Percentiles rank a stretch among this genome's conserved stretches.
phyloP scores from a whole-genome alignment of 2,888 invertebrate genomes.

The Hesperia comma region DNA sequence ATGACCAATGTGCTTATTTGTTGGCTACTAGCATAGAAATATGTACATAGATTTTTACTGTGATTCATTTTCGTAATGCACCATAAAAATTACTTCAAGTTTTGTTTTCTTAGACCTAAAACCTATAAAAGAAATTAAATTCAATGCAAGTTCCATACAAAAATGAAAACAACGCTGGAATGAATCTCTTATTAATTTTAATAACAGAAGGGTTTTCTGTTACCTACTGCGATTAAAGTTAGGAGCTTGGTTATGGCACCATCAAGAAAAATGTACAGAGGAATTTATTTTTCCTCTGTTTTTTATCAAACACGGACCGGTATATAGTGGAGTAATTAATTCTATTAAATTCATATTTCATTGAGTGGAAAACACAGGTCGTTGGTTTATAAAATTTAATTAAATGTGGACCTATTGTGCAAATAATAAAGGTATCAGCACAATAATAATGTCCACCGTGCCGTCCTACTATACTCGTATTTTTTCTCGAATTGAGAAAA shows the following conservation, averaged over 20 bases:
- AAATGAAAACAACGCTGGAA: not conserved
- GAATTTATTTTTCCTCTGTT: constrained; percentile 1
- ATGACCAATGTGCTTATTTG: no score
- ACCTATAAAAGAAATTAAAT: not conserved
- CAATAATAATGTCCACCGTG: no score
- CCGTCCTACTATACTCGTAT: no score
- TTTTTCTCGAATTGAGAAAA: no score
- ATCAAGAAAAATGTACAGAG: constrained; percentile 19
- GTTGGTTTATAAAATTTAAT: constrained; percentile 4
- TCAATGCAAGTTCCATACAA: not conserved
- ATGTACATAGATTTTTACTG: not conserved
- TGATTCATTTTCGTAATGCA: not conserved
- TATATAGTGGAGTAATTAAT: constrained; percentile 4
- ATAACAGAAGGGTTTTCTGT: not conserved
- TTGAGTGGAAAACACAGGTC: not conserved
- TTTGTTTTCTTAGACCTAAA: no score
- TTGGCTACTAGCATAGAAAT: no score
- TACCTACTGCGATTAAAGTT: not conserved
- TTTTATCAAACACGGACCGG: constrained; percentile 9
- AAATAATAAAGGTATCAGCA: not conserved
- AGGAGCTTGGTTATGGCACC: constrained; percentile 7
- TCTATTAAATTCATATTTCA: not conserved
- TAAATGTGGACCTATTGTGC: not conserved
- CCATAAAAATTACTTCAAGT: no score
- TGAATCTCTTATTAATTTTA: constrained; percentile 1